These are phyloP conservation scores for Microtus richardsoni DNA, from an alignment of 2,113 vertebrate species.

Conservation along the genomic window DNA sequence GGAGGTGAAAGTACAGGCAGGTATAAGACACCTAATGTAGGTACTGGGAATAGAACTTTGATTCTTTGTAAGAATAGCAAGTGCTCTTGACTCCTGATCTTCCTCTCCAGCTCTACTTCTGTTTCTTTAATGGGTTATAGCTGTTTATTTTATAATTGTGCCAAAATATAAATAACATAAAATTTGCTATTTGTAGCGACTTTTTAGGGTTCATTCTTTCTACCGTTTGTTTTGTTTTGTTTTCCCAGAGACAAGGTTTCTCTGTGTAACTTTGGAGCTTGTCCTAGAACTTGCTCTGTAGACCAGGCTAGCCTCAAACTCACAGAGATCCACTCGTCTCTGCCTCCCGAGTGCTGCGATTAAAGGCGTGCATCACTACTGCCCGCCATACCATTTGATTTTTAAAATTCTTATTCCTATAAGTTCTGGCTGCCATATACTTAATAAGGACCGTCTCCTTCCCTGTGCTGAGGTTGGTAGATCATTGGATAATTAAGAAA, in stretches of 20 bases:
- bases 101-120: neutral
- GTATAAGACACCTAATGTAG: neutral
- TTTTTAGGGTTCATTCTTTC: neutral
- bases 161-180: neutral
- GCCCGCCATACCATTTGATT: neutral
- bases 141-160: neutral
- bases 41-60: neutral
- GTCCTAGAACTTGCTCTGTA: no score
- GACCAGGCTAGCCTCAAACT: no score
- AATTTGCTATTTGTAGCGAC: slow-evolving; percentile 15
- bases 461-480: slow-evolving; percentile 1
- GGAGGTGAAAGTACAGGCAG: neutral
- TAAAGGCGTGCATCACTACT: no score
- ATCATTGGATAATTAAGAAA: slow-evolving; percentile 45
- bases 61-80: neutral
- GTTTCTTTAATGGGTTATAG: neutral
- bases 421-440: slow-evolving; percentile 17
- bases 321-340: no score
- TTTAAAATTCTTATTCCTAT: slow-evolving; percentile 40
- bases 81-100: neutral
- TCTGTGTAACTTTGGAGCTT: no score
- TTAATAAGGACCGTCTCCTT: neutral
- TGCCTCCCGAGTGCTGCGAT: no score
- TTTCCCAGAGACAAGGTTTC: no score
- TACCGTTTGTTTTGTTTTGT: slow-evolving; percentile 18